Base-by-base conservation (phyloP, 2,888 invertebrate genomes). In the Acholoe squamosa region DNA sequence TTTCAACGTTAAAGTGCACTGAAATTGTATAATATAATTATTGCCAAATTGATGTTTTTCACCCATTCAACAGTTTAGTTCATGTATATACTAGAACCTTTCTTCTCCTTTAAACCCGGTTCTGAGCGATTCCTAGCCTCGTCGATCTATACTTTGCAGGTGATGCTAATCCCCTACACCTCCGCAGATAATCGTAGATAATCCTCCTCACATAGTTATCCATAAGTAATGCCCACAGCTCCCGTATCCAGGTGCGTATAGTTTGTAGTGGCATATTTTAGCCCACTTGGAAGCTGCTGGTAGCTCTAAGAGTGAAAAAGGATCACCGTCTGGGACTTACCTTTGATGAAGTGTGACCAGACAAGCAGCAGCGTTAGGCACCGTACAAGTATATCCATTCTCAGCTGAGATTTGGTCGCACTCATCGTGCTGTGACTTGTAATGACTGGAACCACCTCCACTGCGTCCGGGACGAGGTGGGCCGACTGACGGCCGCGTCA, bases 341-440 rank as follows among this genome's bases (percentile, higher is more conserved):
- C 86, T 86, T 86, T 86, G 22, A 86, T 56, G 56, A 54, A 56
- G 86, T 31, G 56, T 0, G 86, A 86, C 86, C 86, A 86, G 54
- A 86, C 31, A 7, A 86, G 86, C 14, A 56, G 86, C 86, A 86
- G 86, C 43, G 10, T 43, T 0, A 86, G 28, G 28, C 86, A 86
- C 28, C 56, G 86, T 86, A 86, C 86, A 54, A 86, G 86, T 86
- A 86, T 54, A 86, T 86, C 86, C 86, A 86, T 86, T 22, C 19
- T 86, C 54, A 54, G 25, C 25, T 54, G 86, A 28, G 52, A 54
- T 54, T 86, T 86, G 80, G 34, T 19, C 43, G 80, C 43, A 43
- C 80, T 80, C 80, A 33, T 80, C 22, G 19, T 25, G 76, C 76
- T 76, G 16, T 31, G 76, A 7, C 31, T 31, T 1, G 76, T 31